Evolutionary conservation across 2,797 vertebrate species (phyloP).

Genomic region (Crenichthys baileyi): DNA sequence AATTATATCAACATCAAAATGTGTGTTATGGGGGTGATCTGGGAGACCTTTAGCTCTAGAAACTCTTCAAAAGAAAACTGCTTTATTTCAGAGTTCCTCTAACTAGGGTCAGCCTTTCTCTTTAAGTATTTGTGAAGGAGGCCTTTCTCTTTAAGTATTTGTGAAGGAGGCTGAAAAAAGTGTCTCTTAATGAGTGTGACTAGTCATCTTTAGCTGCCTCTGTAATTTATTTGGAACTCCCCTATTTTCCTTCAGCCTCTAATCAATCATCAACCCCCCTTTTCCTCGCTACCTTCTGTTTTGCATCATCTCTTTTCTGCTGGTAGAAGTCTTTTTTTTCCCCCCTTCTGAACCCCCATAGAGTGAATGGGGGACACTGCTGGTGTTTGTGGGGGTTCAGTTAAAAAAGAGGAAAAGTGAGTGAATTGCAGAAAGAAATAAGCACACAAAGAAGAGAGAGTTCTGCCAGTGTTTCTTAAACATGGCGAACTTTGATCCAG

Average conservation of each 20-base stretch:
- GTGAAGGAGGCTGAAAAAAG: conserved; percentile 42
- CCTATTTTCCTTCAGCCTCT: conserved; percentile 48
- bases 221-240: conserved; percentile 63
- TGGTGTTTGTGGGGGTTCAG: conserved; percentile 8
- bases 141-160: conserved; percentile 20
- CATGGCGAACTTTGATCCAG: conserved; percentile 69
- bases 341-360: conserved; percentile 20
- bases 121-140: conserved; percentile 18
- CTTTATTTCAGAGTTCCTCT: conserved; percentile 35
- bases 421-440: conserved; percentile 26
- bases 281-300: conserved; percentile 25
- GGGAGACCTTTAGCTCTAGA: conserved; percentile 32
- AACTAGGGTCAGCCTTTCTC: conserved; percentile 20
- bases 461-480: conserved; percentile 69
- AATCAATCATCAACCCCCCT: conserved; percentile 62
- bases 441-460: conserved; percentile 59
- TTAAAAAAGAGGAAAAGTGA: conserved; percentile 14
- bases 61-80: conserved; percentile 38
- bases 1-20: neutral
- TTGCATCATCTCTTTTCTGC: conserved; percentile 37
- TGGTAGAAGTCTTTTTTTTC: conserved; percentile 1
- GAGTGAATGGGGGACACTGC: conserved; percentile 37
- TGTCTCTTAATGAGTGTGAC: conserved; percentile 60
- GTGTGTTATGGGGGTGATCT: neutral
- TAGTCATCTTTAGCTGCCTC: conserved; percentile 58